phyloP scores from a whole-genome alignment of 1,140 invertebrate genomes.

The Zaprionus gabonicus region DNA sequence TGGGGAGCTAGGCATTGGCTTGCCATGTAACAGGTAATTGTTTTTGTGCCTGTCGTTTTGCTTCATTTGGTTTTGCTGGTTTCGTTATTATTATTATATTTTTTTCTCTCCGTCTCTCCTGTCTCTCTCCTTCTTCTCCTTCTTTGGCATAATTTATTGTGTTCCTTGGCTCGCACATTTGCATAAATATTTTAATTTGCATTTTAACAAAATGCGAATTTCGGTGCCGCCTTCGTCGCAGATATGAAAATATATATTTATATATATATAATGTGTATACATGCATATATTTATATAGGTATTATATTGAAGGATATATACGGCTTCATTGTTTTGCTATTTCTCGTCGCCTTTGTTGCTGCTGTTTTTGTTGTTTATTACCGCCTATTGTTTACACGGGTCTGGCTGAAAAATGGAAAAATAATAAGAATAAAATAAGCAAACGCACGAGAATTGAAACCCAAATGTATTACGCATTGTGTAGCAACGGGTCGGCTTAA shows the following conservation, averaged over 20 bases:
- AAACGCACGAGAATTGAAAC: slow-evolving; percentile 23
- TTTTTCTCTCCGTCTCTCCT: slow-evolving; percentile 21
- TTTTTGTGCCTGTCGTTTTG: slow-evolving; percentile 44
- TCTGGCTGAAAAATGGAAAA: slow-evolving; percentile 14
- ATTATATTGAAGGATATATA: slow-evolving; percentile 20
- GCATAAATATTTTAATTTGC: slow-evolving; percentile 82
- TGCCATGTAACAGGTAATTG: slow-evolving; percentile 75
- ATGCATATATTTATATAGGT: slow-evolving; percentile 8
- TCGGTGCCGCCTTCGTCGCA: slow-evolving; percentile 14
- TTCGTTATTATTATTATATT: slow-evolving; percentile 42
- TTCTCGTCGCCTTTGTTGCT: slow-evolving; percentile 5
- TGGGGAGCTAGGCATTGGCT: slow-evolving; percentile 12
- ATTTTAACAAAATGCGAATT: slow-evolving; percentile 71
- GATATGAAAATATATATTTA: slow-evolving; percentile 29
- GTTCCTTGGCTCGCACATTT: slow-evolving; percentile 63
- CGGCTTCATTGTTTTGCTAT: slow-evolving; percentile 34
- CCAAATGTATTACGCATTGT: slow-evolving; percentile 22
- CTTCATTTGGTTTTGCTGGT: slow-evolving; percentile 35
- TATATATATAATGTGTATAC: slow-evolving; percentile 23
- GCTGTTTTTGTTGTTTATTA: slow-evolving; percentile 1
- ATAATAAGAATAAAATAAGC: slow-evolving; percentile 30
- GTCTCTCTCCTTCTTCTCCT: slow-evolving; percentile 33
- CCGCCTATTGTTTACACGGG: slow-evolving; percentile 21
- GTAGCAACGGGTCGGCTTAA: background rate
- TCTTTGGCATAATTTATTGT: slow-evolving; percentile 77